Conservation (phyloP, 53 echinoderm and acorn worm genomes). For the Crossaster papposus region DNA sequence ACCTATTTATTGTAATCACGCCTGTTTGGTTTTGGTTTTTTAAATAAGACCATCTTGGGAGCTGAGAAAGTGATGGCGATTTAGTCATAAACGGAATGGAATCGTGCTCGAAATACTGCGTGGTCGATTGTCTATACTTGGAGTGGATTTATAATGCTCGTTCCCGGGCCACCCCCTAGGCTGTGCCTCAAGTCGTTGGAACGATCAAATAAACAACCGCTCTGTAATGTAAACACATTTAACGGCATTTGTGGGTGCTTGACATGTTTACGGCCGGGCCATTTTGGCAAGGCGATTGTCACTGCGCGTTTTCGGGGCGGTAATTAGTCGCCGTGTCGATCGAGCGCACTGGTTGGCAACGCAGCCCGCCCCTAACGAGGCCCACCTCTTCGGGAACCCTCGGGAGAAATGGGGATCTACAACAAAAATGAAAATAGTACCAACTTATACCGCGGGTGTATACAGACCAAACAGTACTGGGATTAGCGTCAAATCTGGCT, state of each 20-base stretch:
- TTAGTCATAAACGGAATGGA: neutral
- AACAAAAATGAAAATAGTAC: too few relatives aligned
- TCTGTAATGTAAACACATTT: constrained; percentile 58
- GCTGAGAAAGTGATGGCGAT: neutral
- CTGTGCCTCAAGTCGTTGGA: neutral
- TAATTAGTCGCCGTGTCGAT: constrained; percentile 18
- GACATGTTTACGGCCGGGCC: constrained; percentile 56
- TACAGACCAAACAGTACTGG: constrained; percentile 25
- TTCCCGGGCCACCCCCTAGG: constrained; percentile 17
- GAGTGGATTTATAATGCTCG: constrained; percentile 1
- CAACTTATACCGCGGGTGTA: neutral
- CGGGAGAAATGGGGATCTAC: neutral
- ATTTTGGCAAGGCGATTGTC: constrained; percentile 38
- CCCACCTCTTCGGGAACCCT: neutral
- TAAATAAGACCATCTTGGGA: neutral
- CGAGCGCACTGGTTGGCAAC: neutral
- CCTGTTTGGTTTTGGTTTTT: neutral
- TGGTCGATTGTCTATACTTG: neutral
- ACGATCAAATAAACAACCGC: constrained; percentile 56
- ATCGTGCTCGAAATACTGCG: neutral
- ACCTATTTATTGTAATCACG: constrained; percentile 7
- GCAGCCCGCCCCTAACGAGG: neutral
- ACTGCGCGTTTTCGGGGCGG: constrained; percentile 1
- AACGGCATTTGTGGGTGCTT: constrained; percentile 58
- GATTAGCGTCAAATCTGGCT: constrained; percentile 37